phyloP scores from a whole-genome alignment of 2,888 invertebrate genomes.

The Ophioninae sp. region DNA sequence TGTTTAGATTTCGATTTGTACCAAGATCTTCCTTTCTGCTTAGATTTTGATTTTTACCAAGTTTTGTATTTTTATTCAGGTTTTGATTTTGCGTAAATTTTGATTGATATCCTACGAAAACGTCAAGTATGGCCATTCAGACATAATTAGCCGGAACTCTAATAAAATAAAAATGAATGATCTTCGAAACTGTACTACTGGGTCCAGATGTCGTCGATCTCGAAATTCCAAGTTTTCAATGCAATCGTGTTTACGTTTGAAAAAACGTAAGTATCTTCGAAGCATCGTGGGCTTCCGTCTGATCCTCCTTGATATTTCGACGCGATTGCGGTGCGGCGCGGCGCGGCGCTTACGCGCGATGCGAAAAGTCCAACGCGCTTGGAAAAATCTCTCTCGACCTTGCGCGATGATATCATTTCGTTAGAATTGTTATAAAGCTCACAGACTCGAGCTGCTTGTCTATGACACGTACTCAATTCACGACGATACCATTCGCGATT shows the following conservation, averaged over 20 bases:
- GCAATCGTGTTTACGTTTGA: background rate
- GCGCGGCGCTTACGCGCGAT: background rate
- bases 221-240: too few species aligned
- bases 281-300: background rate
- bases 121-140: too few species aligned
- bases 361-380: slow-evolving; percentile 11
- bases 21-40: too few species aligned
- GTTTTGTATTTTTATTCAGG: too few species aligned
- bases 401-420: slow-evolving; percentile 54
- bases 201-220: too few species aligned
- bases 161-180: too few species aligned
- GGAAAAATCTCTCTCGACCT: slow-evolving; percentile 37
- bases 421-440: slow-evolving; percentile 48
- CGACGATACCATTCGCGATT: slow-evolving; percentile 52
- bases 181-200: too few species aligned
- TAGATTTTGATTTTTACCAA: too few species aligned
- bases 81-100: too few species aligned
- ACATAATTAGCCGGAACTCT: too few species aligned
- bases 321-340: background rate
- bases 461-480: slow-evolving; percentile 50
- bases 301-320: background rate
- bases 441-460: slow-evolving; percentile 32
- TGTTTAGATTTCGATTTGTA: background rate
- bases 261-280: background rate
- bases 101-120: too few species aligned